phyloP scores from a whole-genome alignment of 2,113 vertebrate species.

The Esox niger region DNA sequence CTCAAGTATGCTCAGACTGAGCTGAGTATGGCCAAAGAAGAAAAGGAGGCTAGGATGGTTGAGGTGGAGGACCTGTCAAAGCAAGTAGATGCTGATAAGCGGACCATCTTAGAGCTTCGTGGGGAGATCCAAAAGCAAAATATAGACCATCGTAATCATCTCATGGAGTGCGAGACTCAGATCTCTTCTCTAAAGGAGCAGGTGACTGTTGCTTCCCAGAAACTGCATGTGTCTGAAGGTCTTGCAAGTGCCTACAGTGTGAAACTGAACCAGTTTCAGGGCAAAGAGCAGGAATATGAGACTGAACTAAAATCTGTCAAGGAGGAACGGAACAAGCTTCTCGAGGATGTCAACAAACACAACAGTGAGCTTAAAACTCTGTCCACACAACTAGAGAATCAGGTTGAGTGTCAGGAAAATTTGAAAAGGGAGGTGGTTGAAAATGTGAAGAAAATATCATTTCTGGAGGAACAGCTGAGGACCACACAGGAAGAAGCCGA shows the following conservation, averaged over 20 bases:
- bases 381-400: constrained; percentile 64
- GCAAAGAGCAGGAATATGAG: constrained; percentile 69
- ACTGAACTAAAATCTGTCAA: constrained; percentile 78
- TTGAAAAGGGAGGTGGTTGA: constrained; percentile 57
- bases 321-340: constrained; percentile 75
- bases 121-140: constrained; percentile 72
- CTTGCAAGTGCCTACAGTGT: constrained; percentile 56
- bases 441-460: constrained; percentile 66
- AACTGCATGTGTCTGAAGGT: constrained; percentile 64
- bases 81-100: constrained; percentile 69
- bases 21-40: constrained; percentile 57
- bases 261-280: constrained; percentile 61
- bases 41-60: constrained; percentile 65
- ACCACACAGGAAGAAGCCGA: constrained; percentile 53
- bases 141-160: constrained; percentile 57
- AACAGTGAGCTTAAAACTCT: constrained; percentile 64
- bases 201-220: constrained; percentile 58
- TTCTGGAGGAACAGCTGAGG: constrained; percentile 69
- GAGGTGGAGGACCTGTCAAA: constrained; percentile 72
- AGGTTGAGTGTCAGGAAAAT: constrained; percentile 53
- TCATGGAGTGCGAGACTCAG: constrained; percentile 73
- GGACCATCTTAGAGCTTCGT: constrained; percentile 72
- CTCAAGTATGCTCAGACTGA: constrained; percentile 66
- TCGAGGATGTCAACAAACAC: constrained; percentile 69
- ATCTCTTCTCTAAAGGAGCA: constrained; percentile 77